Percentiles rank a stretch among this genome's conserved stretches.
Conservation (phyloP, 1,140 invertebrate genomes). For the Drosophila lini region DNA sequence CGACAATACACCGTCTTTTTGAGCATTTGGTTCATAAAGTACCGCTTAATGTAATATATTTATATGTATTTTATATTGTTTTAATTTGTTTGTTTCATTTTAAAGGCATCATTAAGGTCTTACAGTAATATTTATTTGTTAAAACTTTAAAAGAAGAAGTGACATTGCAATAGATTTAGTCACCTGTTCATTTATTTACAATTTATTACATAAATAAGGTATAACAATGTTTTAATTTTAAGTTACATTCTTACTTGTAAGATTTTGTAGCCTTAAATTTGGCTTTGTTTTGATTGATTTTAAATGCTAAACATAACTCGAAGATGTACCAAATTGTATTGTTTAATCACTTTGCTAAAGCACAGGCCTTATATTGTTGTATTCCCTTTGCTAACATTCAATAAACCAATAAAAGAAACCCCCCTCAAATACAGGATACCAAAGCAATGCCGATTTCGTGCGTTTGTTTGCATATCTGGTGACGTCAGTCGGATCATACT, state of each 20-base stretch:
- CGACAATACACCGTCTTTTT: not conserved
- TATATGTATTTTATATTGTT: not conserved
- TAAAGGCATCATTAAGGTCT: not conserved
- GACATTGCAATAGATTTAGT: too few relatives aligned
- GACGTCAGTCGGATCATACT: slow-evolving; percentile 46
- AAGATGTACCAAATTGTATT: not conserved
- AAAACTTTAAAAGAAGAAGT: too few relatives aligned
- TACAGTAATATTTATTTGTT: not conserved
- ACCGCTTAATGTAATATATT: not conserved
- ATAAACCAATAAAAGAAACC: not conserved
- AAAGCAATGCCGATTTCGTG: slow-evolving; percentile 25
- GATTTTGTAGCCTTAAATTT: too few relatives aligned
- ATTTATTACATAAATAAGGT: too few relatives aligned
- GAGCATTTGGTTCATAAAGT: not conserved
- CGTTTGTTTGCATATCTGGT: slow-evolving; percentile 46
- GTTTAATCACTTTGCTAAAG: not conserved
- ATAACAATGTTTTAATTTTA: too few relatives aligned
- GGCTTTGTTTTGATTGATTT: not conserved
- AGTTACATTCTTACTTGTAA: not conserved
- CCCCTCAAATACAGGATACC: slow-evolving; percentile 16
- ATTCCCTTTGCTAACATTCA: not conserved
- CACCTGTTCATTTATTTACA: too few relatives aligned
- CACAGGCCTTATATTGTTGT: too few relatives aligned
- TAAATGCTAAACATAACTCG: not conserved
- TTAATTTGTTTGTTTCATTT: not conserved